A percentile compares a stretch with the other conserved stretches of the same genome.
phyloP scores from a whole-genome alignment of 2,113 vertebrate genomes.

The Okapia johnstoni region DNA sequence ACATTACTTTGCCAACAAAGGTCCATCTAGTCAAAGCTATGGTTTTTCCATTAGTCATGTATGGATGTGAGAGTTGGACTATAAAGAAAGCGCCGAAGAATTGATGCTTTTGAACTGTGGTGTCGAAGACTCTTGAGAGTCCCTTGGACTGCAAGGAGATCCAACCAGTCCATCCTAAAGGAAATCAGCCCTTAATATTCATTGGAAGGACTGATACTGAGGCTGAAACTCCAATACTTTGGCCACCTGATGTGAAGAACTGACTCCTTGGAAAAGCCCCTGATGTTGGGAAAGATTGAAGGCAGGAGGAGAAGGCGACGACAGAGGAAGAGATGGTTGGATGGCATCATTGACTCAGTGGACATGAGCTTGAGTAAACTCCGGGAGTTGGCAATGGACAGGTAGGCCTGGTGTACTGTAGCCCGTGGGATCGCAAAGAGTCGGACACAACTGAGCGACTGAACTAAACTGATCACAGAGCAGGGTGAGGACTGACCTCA shows the following conservation, averaged over 20 bases:
- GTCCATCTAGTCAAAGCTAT: neutral
- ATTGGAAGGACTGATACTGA: neutral
- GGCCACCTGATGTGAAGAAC: neutral
- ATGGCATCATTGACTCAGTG: neutral
- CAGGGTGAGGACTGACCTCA: neutral
- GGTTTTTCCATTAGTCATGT: neutral
- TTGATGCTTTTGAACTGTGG: neutral
- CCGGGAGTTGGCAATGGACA: neutral
- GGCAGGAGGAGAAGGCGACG: neutral
- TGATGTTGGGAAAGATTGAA: neutral
- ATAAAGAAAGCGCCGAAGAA: neutral
- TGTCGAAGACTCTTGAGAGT: neutral
- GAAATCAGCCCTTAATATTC: neutral
- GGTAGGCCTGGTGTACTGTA: neutral
- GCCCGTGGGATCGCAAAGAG: neutral
- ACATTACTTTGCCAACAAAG: neutral
- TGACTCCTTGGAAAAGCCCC: neutral
- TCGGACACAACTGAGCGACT: fast-evolving
- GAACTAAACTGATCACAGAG: neutral
- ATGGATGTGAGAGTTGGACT: neutral
- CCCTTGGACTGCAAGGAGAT: neutral
- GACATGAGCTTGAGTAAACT: neutral
- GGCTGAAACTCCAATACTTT: neutral
- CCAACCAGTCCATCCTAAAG: neutral
- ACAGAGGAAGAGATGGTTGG: neutral